Base-by-base conservation (phyloP, 1,140 invertebrate genomes). In the Sarcophaga bullata region DNA sequence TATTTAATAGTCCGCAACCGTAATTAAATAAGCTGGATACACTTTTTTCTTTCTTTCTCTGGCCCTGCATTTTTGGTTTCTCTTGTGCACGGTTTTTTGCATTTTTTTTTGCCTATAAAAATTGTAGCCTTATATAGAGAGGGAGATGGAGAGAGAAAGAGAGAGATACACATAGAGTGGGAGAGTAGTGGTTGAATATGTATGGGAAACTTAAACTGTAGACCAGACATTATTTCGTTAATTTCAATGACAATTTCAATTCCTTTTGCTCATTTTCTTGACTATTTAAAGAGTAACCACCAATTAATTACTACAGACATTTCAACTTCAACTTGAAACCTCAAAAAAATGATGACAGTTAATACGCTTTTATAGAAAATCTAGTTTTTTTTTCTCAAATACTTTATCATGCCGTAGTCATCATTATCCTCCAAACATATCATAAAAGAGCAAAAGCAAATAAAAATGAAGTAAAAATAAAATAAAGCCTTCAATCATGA, bases 1-100 rank as follows among this genome's bases (percentile, higher is more conserved):
- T 78, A 78, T 78, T 78, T 78, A 78, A 78, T 78, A 78, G 75
- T 78, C 75, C 75, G 75, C 49, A 50, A 19, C 75, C 48, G 75
- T 78, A 78, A 78, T 78, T 78, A 78, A 78, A 78, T 78, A 49
- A 78, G 75, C 75, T 78, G 75, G 49, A 50, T 78, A 9, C 62
- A n/a, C 10, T 19, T 72, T 72, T 72, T 19, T 17, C 19, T 72
- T 25, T 72, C 5, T 1, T 19, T 25, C 7, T 25, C 25, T 37
- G 25, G 25, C 25, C 17, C 62, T 72, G 17, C 25, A 25, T 72
- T 19, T 72, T 78, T 50, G 19, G 46, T 50, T 68, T 68, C 75
- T 19, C 17, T 25, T 15, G n/a, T n/a, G 13, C n/a, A 78, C 75
- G 11, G 17, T 15, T 47, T 76, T 50, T 76, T 0, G 13, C 13